Conservation (phyloP, 2,797 vertebrate species). For the Lycodopsis pacificus region DNA sequence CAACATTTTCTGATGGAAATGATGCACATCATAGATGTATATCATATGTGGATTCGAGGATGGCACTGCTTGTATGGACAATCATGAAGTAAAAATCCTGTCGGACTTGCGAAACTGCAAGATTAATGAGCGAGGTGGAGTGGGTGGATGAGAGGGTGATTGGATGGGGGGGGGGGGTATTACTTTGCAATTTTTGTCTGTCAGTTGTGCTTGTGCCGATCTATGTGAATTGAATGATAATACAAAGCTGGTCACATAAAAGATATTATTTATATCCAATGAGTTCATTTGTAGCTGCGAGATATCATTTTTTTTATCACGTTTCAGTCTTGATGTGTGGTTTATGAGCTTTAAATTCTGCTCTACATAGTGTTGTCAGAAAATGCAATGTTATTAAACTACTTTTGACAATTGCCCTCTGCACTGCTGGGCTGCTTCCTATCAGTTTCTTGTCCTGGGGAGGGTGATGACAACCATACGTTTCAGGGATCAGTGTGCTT, state of each 20-base stretch:
- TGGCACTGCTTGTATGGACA: background rate
- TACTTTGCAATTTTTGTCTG: conserved; percentile 34
- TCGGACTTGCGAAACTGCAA: background rate
- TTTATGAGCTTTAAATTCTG: conserved; percentile 30
- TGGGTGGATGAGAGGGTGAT: conserved; percentile 42
- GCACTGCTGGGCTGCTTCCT: conserved; percentile 32
- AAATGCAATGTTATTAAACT: conserved; percentile 39
- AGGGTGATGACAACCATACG: conserved; percentile 27
- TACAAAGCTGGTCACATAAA: conserved; percentile 17
- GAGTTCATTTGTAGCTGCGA: conserved; percentile 9
- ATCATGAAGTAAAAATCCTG: conserved; percentile 18
- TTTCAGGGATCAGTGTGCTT: conserved; percentile 37
- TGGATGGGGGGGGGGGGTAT: background rate
- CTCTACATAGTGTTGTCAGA: conserved; percentile 12
- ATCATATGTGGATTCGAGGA: conserved; percentile 10
- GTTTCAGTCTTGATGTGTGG: conserved; percentile 6
- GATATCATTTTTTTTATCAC: background rate
- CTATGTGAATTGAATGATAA: conserved; percentile 29
- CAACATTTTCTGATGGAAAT: conserved; percentile 27
- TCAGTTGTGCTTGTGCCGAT: conserved; percentile 32
- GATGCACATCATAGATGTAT: conserved; percentile 27
- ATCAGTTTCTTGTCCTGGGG: conserved; percentile 30
- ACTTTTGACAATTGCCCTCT: conserved; percentile 52
- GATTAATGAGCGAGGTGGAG: conserved; percentile 33
- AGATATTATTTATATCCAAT: conserved; percentile 13